Evolutionary conservation across 2,888 invertebrate species (phyloP).

Genomic region (Caenorhabditis macrosperma): DNA sequence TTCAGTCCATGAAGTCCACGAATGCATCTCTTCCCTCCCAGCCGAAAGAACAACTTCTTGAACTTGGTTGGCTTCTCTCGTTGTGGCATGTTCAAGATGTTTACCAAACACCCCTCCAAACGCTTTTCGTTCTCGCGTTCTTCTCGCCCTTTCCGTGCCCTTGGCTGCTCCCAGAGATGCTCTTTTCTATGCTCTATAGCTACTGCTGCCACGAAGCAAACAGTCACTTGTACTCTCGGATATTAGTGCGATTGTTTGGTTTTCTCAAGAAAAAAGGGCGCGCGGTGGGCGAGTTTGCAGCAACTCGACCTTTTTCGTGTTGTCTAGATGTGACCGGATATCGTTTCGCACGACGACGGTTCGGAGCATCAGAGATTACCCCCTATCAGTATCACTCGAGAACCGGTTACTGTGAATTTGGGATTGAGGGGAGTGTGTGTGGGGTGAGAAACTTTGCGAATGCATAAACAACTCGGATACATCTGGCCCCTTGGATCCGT

Average conservation of each 20-base stretch:
- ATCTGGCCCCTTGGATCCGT: not conserved
- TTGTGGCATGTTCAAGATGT: conserved; percentile 18
- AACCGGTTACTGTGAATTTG: not conserved
- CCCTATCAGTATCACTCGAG: not conserved
- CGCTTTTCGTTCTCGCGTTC: not conserved
- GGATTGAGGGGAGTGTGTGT: not conserved
- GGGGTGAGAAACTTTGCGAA: not conserved
- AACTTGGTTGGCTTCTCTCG: not conserved
- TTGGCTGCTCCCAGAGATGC: not conserved
- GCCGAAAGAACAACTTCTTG: not conserved
- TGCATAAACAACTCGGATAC: not conserved
- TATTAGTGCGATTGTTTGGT: conserved; percentile 18
- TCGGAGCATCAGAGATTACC: not conserved
- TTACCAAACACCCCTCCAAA: not conserved
- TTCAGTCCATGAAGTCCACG: not conserved
- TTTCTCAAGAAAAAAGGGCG: conserved; percentile 7
- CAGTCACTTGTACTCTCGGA: conserved; percentile 4
- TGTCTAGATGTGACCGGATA: not conserved
- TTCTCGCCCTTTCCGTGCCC: conserved; percentile 5
- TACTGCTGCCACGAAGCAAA: not conserved
- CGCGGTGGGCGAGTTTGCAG: not conserved
- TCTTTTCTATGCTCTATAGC: too few relatives aligned
- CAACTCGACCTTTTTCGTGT: not conserved
- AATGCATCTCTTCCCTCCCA: not conserved
- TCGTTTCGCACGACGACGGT: not conserved